These are phyloP conservation scores for Fundulus diaphanus DNA, from an alignment of 2,797 vertebrate species.

Conservation along the genomic window DNA sequence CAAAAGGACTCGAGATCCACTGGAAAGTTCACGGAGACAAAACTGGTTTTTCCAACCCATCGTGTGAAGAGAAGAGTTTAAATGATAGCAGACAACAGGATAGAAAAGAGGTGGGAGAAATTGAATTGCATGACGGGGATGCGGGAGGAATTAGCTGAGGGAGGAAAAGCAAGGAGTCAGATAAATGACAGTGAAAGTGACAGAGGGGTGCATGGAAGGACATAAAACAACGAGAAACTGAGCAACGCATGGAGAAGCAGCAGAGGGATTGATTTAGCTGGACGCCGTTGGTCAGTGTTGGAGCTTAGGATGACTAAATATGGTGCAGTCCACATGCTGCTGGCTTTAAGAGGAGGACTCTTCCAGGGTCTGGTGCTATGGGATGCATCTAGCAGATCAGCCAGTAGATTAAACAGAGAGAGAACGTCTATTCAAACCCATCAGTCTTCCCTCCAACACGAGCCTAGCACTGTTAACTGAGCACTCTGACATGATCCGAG, in stretches of 20 bases:
- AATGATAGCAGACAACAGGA: slow-evolving; percentile 7
- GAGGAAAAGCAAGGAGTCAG: no score
- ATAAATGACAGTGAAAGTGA: slow-evolving; percentile 64
- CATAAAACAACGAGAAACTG: slow-evolving; percentile 57
- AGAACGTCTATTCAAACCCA: slow-evolving; percentile 63
- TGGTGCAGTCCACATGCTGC: slow-evolving; percentile 65
- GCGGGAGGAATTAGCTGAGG: no score
- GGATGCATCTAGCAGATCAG: slow-evolving; percentile 68
- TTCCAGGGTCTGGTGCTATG: slow-evolving; percentile 70
- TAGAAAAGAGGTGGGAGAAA: neutral
- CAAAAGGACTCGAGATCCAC: slow-evolving; percentile 53
- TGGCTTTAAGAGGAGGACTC: slow-evolving; percentile 60
- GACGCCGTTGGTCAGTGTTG: slow-evolving; percentile 56
- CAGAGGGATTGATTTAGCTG: slow-evolving; percentile 63
- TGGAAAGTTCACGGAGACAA: slow-evolving; percentile 45
- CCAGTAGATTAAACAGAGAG: slow-evolving; percentile 75
- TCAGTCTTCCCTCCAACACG: slow-evolving; percentile 32
- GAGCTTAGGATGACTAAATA: slow-evolving; percentile 79
- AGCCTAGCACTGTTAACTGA: slow-evolving; percentile 20
- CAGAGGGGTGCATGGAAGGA: slow-evolving; percentile 41
- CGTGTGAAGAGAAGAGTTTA: slow-evolving; percentile 27
- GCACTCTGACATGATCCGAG: slow-evolving; percentile 9
- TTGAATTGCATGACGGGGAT: no score
- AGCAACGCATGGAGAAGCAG: slow-evolving; percentile 47
- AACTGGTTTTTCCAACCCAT: slow-evolving; percentile 73